Evolutionary conservation across 2,888 invertebrate genomes (phyloP).

Genomic region (Euzetes globulus): DNA sequence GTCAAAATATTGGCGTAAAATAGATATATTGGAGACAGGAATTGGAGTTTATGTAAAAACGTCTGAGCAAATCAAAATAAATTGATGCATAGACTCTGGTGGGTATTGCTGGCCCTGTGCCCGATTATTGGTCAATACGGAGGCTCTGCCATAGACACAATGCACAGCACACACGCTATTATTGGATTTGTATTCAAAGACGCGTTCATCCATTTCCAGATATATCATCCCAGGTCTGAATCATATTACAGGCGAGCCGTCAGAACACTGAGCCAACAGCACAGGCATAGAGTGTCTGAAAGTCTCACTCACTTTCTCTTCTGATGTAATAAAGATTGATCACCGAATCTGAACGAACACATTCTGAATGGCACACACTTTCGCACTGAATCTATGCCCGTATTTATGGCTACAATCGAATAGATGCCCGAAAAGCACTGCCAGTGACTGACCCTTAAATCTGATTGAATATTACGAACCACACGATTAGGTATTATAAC

Average conservation of each 20-base stretch:
- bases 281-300: background rate
- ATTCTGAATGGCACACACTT: background rate
- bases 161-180: slow-evolving; percentile 18
- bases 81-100: background rate
- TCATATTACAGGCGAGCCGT: slow-evolving; percentile 13
- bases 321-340: slow-evolving; percentile 29
- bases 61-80: slow-evolving; percentile 12
- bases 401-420: background rate
- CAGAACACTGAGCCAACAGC: too few species aligned
- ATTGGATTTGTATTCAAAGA: slow-evolving; percentile 31
- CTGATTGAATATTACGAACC: background rate
- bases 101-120: background rate
- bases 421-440: background rate
- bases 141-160: slow-evolving; percentile 26
- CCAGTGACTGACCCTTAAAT: background rate
- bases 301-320: slow-evolving; percentile 18
- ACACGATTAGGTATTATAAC: background rate
- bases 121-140: slow-evolving; percentile 11
- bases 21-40: background rate
- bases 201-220: slow-evolving; percentile 28
- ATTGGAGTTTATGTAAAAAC: slow-evolving; percentile 16
- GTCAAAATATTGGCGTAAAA: background rate
- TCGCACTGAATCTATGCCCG: background rate
- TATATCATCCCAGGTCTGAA: slow-evolving; percentile 30
- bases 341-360: background rate